These are phyloP conservation scores for Sclerodermus sp. DNA, from an alignment of 2,888 invertebrate genomes.

Conservation along the genomic window DNA sequence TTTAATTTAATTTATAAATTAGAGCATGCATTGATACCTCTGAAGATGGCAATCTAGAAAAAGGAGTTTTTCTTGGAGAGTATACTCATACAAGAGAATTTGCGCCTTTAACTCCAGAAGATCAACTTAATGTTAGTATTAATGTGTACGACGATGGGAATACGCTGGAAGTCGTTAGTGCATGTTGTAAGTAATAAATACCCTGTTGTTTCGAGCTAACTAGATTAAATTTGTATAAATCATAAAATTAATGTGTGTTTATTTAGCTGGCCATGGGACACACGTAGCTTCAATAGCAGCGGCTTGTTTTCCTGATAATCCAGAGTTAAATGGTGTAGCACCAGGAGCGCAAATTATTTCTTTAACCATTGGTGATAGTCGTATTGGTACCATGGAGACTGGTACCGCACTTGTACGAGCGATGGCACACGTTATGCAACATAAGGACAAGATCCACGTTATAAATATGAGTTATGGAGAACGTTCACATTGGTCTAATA, in stretches of 20 bases:
- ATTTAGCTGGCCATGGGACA: slow-evolving; percentile 89
- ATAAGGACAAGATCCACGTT: slow-evolving; percentile 73
- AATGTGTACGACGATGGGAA: slow-evolving; percentile 92
- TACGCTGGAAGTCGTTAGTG: slow-evolving; percentile 87
- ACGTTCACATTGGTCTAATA: slow-evolving; percentile 86
- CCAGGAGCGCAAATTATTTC: slow-evolving; percentile 95
- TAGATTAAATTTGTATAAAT: background rate
- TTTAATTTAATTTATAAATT: slow-evolving; percentile 11
- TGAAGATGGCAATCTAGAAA: slow-evolving; percentile 78
- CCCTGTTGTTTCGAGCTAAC: slow-evolving; percentile 1
- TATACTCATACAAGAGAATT: slow-evolving; percentile 80
- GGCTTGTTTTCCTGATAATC: slow-evolving; percentile 82
- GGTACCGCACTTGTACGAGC: slow-evolving; percentile 90
- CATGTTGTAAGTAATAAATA: slow-evolving; percentile 77
- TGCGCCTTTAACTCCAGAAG: slow-evolving; percentile 73
- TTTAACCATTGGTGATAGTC: slow-evolving; percentile 89
- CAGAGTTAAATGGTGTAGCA: slow-evolving; percentile 90
- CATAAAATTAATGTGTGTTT: background rate
- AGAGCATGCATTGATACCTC: slow-evolving; percentile 85
- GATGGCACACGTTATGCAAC: slow-evolving; percentile 80
- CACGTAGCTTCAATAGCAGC: slow-evolving; percentile 97
- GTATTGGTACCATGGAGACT: slow-evolving; percentile 95
- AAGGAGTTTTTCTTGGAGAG: slow-evolving; percentile 77
- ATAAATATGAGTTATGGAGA: slow-evolving; percentile 99
- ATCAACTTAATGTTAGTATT: slow-evolving; percentile 84